These are phyloP conservation scores for Halisarca cf. caerulea DNA, from an alignment of 37 sponge, comb jelly and placozoan genomes.

Conservation along the genomic window DNA sequence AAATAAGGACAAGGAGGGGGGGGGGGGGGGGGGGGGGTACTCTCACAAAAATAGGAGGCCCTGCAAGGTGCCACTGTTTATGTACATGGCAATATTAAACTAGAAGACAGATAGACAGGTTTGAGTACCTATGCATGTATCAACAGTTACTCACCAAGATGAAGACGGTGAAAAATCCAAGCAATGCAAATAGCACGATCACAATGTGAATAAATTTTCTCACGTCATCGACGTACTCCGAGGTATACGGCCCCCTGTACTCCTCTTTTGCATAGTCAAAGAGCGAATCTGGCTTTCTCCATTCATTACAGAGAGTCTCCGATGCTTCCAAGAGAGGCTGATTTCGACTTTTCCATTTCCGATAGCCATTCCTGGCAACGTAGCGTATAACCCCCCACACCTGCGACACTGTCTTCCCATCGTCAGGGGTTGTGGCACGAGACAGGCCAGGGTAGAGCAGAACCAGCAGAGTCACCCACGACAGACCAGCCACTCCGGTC, in stretches of 20 bases:
- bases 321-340: not conserved
- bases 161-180: constrained; percentile 8
- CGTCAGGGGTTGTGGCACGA: not conserved
- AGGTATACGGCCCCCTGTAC: not conserved
- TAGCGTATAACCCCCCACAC: not conserved
- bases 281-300: not conserved
- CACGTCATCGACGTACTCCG: constrained; percentile 3
- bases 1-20: no score
- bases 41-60: no score
- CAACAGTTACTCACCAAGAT: not conserved
- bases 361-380: not conserved
- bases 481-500: not conserved
- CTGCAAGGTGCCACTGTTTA: no score
- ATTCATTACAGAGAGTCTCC: not conserved
- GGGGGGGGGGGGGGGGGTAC: no score
- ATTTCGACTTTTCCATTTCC: not conserved
- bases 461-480: not conserved
- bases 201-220: not conserved
- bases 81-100: no score
- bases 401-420: not conserved
- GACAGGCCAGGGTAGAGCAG: not conserved
- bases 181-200: not conserved
- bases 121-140: no score
- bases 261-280: constrained; percentile 1
- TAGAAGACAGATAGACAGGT: no score